Evolutionary conservation across 2,113 vertebrate genomes (phyloP), one percentile per base, ranked within the genome.

Genomic region (Suricata suricatta): DNA sequence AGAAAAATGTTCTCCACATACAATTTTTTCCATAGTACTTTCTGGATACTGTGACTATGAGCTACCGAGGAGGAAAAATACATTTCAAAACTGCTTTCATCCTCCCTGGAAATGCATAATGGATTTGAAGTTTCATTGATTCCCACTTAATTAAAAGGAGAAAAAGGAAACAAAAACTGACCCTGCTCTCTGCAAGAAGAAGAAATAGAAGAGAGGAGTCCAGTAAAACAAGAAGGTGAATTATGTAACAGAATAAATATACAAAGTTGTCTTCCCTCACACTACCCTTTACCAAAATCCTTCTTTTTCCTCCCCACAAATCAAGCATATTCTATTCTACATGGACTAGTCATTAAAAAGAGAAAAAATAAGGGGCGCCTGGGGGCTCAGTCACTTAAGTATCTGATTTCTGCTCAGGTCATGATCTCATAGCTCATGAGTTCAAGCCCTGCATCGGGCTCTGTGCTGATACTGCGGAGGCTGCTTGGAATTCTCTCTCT

Each of bases 91-190:
- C 23, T 79, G 17, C 14, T 95, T 93, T 60, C 50, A 66, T 81
- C 8, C 31, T 87, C 38, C 52, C 35, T 81, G 44, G 38, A 96
- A 92, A 80, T 60, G 74, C 1, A 96, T 89, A 83, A 52, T 69
- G 17, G 6, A 87, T 74, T 44, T 95, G 82, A 80, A 96, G 81
- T 86, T 93, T 95, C 57, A 29, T 64, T 25, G 94, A 74, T 86
- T 80, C 19, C 23, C 82, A 86, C 35, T 54, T 84, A 63, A 94
- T 71, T 21, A 88, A n/a, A 88, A n/a, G 38, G 64, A 81, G 23
- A 74, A 60, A 79, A 52, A 4, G 10, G 12, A 71, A 83, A 92
- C 1, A 35, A 76, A 90, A 93, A 69, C 6, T 50, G 79, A 60
- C 35, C 5, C 10, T 41, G 10, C 14, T 69, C 76, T 82, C 47